Evolutionary conservation across 2,797 vertebrate genomes (phyloP).

Genomic region (Rhynchonycteris naso): DNA sequence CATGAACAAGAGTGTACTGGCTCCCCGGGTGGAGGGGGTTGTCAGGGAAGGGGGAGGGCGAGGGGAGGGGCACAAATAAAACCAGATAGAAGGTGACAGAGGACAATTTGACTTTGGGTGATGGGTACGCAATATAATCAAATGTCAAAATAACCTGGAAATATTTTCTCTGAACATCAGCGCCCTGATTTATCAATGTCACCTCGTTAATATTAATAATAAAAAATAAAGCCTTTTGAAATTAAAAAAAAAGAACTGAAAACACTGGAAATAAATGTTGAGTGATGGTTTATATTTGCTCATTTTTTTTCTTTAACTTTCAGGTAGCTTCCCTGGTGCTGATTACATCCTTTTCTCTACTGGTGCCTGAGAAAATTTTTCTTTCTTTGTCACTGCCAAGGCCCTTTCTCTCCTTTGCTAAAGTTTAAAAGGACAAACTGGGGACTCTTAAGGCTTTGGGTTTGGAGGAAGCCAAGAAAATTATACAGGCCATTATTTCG

Average conservation of each 20-base stretch:
- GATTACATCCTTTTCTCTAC: background rate
- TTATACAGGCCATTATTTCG: slow-evolving; percentile 48
- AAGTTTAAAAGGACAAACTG: slow-evolving; percentile 55
- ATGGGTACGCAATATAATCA: too few relatives aligned
- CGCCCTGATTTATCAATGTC: too few relatives aligned
- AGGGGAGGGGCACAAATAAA: too few relatives aligned
- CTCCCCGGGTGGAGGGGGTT: too few relatives aligned
- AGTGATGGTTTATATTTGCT: slow-evolving; percentile 46
- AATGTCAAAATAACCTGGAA: too few relatives aligned
- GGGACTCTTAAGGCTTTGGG: slow-evolving; percentile 20
- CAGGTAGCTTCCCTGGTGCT: background rate
- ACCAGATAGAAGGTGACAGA: too few relatives aligned
- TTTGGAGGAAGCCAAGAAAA: slow-evolving; percentile 56
- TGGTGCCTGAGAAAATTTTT: background rate
- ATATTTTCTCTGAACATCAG: too few relatives aligned
- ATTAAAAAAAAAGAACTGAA: slow-evolving; percentile 39
- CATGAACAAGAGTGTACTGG: too few relatives aligned
- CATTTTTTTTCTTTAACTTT: background rate
- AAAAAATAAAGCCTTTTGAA: too few relatives aligned
- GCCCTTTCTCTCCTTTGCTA: slow-evolving; percentile 23
- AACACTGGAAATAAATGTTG: slow-evolving; percentile 58
- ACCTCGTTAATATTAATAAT: too few relatives aligned
- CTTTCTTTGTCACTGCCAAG: slow-evolving; percentile 28
- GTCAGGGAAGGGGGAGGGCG: too few relatives aligned
- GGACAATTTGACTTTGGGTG: too few relatives aligned